Evolutionary conservation across 2,888 invertebrate genomes (phyloP), one percentile per base, ranked within the genome.

Genomic region (Xanthia togata): DNA sequence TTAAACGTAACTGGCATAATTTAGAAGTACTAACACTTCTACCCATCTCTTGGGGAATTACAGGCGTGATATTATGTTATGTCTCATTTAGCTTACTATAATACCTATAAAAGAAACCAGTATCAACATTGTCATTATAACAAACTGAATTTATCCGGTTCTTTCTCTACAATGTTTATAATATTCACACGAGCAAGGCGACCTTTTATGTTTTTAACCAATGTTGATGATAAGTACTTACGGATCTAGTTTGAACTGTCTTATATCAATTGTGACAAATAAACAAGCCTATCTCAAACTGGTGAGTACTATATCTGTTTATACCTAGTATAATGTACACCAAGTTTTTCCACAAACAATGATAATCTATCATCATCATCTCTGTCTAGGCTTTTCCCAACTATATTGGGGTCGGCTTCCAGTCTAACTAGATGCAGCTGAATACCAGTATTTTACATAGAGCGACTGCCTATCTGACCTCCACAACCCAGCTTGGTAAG

Each of bases 151-250:
- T 1, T 55, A 79, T 41, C 67, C 26, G 12, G 82, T 57, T 82
- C 5, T 59, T 41, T 35, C n/a, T 23, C 0, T 1, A 55, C 2
- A 35, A 26, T 50, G 14, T 55, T 55, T 20, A 6, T 62, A 14
- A 17, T 23, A 47, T n/a, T 47, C 12, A 31, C 38, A 67, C 60
- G 12, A 65, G 65, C 35, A 38, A 17, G 17, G 1, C 14, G 78
- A 76, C 76, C 78, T 82, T 62, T 47, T 53, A 20, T 44, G 57
- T 81, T 59, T 64, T 26, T 23, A 50, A 64, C 14, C 11, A 65
- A 26, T n/a, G 9, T 44, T n/a, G 4, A 12, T 31, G 68, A 82
- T 82, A 79, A 59, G 4, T 31, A 20, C 1, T 1, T 4, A 9
- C 20, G 9, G 8, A 44, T 65, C 59, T 44, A 60, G 77, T 31